Evolutionary conservation across 1,140 invertebrate species (phyloP).

Genomic region (Anastrepha obliqua): DNA sequence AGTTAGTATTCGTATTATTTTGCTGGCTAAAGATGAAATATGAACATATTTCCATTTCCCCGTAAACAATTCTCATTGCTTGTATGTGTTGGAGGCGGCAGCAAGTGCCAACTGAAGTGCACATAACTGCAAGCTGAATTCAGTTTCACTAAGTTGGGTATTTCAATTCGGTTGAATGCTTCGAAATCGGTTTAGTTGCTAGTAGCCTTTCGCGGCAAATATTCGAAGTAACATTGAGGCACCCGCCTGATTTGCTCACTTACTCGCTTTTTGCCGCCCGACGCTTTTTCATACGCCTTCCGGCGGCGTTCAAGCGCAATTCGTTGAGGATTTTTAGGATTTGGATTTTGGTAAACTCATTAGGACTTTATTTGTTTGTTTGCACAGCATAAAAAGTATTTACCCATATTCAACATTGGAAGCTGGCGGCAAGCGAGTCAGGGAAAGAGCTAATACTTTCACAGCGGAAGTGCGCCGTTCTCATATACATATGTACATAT

Average conservation of each 20-base stretch:
- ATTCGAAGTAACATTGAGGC: not conserved
- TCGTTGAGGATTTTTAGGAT: conserved; percentile 5
- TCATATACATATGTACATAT: not conserved
- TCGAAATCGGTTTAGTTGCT: not conserved
- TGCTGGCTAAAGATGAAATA: too few species aligned
- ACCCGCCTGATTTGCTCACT: not conserved
- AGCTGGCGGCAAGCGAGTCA: not conserved
- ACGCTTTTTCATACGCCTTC: not conserved
- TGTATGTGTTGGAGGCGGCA: not conserved
- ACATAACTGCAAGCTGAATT: not conserved
- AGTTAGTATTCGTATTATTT: too few species aligned
- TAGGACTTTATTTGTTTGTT: conserved; percentile 49
- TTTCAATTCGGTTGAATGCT: not conserved
- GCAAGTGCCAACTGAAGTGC: not conserved
- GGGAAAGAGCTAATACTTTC: not conserved
- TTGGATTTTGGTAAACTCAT: conserved; percentile 40
- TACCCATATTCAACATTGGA: conserved; percentile 47
- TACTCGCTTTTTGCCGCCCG: not conserved
- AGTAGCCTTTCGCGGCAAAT: not conserved
- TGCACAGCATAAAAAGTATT: conserved; percentile 41
- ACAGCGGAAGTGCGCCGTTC: not conserved
- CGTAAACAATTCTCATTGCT: too few species aligned
- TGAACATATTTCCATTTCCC: too few species aligned
- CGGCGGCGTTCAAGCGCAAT: not conserved
- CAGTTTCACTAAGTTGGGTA: not conserved